Conservation (phyloP, 2,113 vertebrate genomes). For the Antechinus flavipes region DNA sequence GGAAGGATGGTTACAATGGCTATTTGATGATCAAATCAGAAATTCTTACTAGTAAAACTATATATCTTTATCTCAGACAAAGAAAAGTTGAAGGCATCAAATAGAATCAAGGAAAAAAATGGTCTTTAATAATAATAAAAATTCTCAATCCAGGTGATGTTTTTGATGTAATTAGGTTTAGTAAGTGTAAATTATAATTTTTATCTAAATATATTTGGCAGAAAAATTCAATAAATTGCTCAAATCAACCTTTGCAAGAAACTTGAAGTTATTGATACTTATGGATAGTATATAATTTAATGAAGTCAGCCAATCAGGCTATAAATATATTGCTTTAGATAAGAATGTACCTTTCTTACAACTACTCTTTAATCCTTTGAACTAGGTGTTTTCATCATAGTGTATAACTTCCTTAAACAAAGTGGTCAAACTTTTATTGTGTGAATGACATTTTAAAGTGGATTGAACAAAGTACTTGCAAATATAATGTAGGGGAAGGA, state of each 20-base stretch:
- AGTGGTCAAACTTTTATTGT: neutral
- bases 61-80: neutral
- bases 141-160: neutral
- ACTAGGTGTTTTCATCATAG: neutral
- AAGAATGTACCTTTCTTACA: neutral
- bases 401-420: slow-evolving; percentile 7
- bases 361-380: neutral
- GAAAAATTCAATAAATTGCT: neutral
- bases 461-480: neutral
- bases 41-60: neutral
- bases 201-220: slow-evolving; percentile 15
- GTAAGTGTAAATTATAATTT: neutral
- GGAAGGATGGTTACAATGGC: neutral
- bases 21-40: neutral
- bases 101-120: neutral
- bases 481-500: slow-evolving; percentile 35
- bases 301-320: neutral
- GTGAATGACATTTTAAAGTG: slow-evolving; percentile 4
- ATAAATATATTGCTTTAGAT: neutral
- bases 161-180: neutral
- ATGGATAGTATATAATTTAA: neutral
- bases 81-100: neutral
- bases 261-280: neutral
- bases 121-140: neutral
- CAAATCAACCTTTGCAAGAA: neutral